Base-by-base conservation (phyloP, 2,888 invertebrate species). In the Apamea crenata region DNA sequence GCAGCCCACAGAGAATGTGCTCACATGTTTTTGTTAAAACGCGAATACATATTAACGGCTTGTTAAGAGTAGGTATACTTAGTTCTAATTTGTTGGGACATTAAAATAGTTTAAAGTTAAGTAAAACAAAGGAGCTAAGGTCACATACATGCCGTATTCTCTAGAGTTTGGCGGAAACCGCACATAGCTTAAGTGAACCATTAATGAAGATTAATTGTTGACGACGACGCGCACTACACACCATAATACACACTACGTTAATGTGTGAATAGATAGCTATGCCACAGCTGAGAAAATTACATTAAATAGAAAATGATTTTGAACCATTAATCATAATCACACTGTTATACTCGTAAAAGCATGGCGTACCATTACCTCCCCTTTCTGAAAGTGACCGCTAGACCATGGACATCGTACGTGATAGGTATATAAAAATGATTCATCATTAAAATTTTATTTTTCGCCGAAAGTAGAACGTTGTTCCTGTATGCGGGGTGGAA, bases 151-250 rank as follows among this genome's bases (percentile, higher is more conserved):
- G 89, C 83, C 90, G 90, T 91, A 92, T 92, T 92, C 91, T 90
- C 90, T 85, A 74, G 92, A 91, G 92, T 94, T 91, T 73, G 88
- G 85, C 90, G 92, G 91, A 91, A 93, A 94, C 95, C 95, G 93
- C 95, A 95, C 93, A 93, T 94, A 93, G 94, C 94, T 93, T 93
- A 91, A 93, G 92, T 92, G 92, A 94, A 92, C 93, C 94, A 93
- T 94, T 96, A 96, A 96, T 96, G 95, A 96, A 96, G 96, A 96
- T 96, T 96, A 96, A 96, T 95, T 94, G 95, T 93, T 92, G 92
- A 91, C 90, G 91, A 93, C 92, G 92, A 91, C 91, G 93, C 92
- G 90, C 92, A 93, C 91, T 92, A 92, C 72, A 85, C 89, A 88
- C 87, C 82, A 83, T 85, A 56, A 56, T 56, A 86, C 83, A 74